Evolutionary conservation across 2,113 vertebrate species (phyloP), one percentile per base, ranked within the genome.

Genomic region (Pimephales promelas): DNA sequence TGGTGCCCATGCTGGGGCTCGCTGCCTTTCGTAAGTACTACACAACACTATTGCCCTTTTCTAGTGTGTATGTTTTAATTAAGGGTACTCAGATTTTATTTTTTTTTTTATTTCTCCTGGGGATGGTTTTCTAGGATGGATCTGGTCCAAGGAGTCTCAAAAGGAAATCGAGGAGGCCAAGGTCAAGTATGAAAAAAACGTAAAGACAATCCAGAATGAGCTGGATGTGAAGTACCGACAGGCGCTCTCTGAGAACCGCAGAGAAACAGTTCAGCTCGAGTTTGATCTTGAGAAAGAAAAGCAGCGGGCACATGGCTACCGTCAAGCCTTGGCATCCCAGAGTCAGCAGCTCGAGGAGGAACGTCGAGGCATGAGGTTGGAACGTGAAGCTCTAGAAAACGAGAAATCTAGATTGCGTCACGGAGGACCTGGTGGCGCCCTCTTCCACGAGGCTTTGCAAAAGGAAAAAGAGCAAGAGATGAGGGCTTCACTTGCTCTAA

Each of bases 1-100:
- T 99, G 89, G 97, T 97, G 24, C 98, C 98, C 4, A 97, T 97
- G 96, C 92, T 98, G 91, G 97, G 96, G 82, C 89, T 99, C 88
- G 97, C 97, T 56, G 98, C 97, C 8, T 98, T 98, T 90, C 96
- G 97, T 99, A 93, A 97, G 97, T 96, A 66, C 10, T 6, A 24
- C 45, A 66, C 34, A 10, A 40, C 66, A 40, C 20, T 36, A 66
- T 4, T 68, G 8, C 52, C 18, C 31, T 66, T 66, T 18, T 10
- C 7, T n/a, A 70, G 4, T 10, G 1, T 10, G 31, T 68, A 22
- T 10, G 34, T 66, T 36, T 8, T 22, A 34, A 10, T 36, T 8
- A 59, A 59, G 6, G 20, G 18, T 54, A 54, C 49, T 52, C 20
- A 18, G 0, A 52, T 52, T 18, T 13, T n/a, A n/a, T n/a, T 18